Conservation (phyloP, 2,888 invertebrate species). For the Gandaritis pyraliata region DNA sequence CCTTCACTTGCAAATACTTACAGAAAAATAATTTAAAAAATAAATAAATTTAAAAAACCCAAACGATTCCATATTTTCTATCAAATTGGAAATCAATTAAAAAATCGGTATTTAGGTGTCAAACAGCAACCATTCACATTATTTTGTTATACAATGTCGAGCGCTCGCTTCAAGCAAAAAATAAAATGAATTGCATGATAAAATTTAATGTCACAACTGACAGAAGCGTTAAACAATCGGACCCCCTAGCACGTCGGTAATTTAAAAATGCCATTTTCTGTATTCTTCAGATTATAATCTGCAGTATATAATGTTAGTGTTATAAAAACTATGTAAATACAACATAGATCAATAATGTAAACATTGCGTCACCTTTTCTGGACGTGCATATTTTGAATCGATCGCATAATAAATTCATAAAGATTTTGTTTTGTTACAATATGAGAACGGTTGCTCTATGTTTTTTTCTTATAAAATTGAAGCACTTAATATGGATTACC, state of each 20-base stretch:
- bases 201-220: conserved; percentile 22
- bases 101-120: neutral
- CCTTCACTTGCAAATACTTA: too few species aligned
- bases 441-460: conserved; percentile 9
- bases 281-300: conserved; percentile 33
- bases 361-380: conserved; percentile 21
- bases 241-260: conserved; percentile 17
- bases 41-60: too few species aligned
- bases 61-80: too few species aligned
- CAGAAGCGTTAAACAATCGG: conserved; percentile 23
- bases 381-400: conserved; percentile 4
- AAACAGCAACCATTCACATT: neutral
- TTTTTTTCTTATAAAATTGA: conserved; percentile 4
- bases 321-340: conserved; percentile 43
- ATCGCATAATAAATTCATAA: neutral
- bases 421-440: conserved; percentile 7
- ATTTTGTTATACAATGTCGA: conserved; percentile 1
- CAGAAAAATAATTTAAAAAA: too few species aligned
- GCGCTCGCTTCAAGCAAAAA: neutral
- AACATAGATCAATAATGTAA: conserved; percentile 23
- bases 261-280: conserved; percentile 24
- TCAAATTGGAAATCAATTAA: neutral
- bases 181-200: neutral
- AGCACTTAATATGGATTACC: neutral
- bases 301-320: conserved; percentile 47